Evolutionary conservation across 2,113 vertebrate genomes (phyloP).

Genomic region (Coracopsis vasa): DNA sequence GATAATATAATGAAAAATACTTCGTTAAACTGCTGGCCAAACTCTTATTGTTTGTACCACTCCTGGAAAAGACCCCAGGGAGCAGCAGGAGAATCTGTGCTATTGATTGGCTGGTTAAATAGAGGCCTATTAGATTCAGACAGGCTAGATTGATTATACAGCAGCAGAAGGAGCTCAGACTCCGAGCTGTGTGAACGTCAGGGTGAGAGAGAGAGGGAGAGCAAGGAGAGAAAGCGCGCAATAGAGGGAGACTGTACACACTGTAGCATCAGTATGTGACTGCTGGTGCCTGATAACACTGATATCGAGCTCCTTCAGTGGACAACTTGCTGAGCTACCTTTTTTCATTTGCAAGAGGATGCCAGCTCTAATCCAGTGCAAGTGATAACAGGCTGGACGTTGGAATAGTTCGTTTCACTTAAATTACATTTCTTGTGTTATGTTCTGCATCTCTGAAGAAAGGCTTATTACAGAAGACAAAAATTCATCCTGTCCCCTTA

Average conservation of each 20-base stretch:
- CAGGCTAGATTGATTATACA: slow-evolving; percentile 79
- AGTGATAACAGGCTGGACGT: slow-evolving; percentile 61
- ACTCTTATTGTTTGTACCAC: slow-evolving; percentile 68
- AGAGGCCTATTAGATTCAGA: slow-evolving; percentile 79
- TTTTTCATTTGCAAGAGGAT: slow-evolving; percentile 62
- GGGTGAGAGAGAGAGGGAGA: slow-evolving; percentile 24
- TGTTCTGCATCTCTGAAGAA: slow-evolving; percentile 32
- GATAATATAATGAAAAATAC: slow-evolving; percentile 63
- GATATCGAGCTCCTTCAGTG: slow-evolving; percentile 48
- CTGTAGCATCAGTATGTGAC: slow-evolving; percentile 26
- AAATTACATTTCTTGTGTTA: neutral
- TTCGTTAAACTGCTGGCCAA: slow-evolving; percentile 67
- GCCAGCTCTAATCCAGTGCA: slow-evolving; percentile 44
- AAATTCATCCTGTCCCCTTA: neutral
- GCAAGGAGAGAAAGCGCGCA: neutral
- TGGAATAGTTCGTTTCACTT: slow-evolving; percentile 69
- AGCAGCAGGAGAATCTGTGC: slow-evolving; percentile 61
- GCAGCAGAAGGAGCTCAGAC: slow-evolving; percentile 65
- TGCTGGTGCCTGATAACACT: slow-evolving; percentile 39
- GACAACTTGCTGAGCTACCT: slow-evolving; percentile 69
- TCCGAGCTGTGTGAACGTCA: slow-evolving; percentile 64
- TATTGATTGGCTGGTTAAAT: slow-evolving; percentile 84
- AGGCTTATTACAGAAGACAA: slow-evolving; percentile 36
- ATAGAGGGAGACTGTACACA: neutral
- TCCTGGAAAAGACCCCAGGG: slow-evolving; percentile 64